Evolutionary conservation across 2,888 invertebrate genomes (phyloP), one percentile per base, ranked within the genome.

Genomic region (Cyclophora albipunctata): DNA sequence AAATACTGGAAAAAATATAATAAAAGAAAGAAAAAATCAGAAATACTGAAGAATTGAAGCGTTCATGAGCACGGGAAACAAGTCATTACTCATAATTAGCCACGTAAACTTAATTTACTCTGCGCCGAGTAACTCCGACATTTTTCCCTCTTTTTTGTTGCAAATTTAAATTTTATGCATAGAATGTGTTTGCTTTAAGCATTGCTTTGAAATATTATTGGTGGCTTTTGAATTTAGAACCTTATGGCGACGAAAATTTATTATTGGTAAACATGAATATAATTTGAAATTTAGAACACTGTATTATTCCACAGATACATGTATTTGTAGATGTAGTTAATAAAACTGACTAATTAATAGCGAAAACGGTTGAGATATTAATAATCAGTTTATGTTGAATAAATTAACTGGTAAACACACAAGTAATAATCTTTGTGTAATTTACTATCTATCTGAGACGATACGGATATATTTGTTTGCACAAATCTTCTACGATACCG

Each of bases 21-120:
- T 47, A 46, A 51, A 48, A 53, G 46, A 46, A 44, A 20, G 43
- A 46, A 48, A 54, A 51, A 54, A 51, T 53, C 50, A 47, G 42
- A 47, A 49, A 48, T 49, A 51, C 49, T 44, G 34, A 34, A 34
- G 43, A 43, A 43, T 43, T 43, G 43, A 43, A 43, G 43, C 43
- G 34, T 34, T 37, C 37, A 37, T 37, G 37, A 37, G 37, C 37
- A 37, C 37, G 20, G 43, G 47, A 49, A 51, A 51, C 49, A 54
- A 54, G 54, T 49, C 75, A 78, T 83, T 78, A 76, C 71, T 84
- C 78, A 79, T 81, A 84, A 84, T 84, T 83, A 84, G 75, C 69
- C 59, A 63, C 68, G 73, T 73, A 73, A 82, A 82, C 73, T 77
- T 79, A 69, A 78, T 84, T 81, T 72, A 56, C 69, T 47, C 60